Base-by-base conservation (phyloP, 2,113 vertebrate species). In the Mesitornis unicolor region DNA sequence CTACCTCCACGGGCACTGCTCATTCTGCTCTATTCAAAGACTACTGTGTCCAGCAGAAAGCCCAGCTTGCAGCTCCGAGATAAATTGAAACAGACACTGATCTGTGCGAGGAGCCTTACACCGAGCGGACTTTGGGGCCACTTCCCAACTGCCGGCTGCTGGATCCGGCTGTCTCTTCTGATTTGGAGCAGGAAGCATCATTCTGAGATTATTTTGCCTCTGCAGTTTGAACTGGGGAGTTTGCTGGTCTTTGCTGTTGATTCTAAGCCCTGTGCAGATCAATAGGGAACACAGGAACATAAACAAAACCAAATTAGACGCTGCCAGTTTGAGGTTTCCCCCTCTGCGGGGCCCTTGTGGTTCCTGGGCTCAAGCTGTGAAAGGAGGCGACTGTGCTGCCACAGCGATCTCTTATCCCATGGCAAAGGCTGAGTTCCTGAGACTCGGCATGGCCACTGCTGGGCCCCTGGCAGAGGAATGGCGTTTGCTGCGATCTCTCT, bases 301-400 rank as follows among this genome's bases (percentile, higher is more conserved):
- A 97, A 96, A 95, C 88, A 97, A 94, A 96, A 97, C 92, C 84
- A 80, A 96, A 92, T 92, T 94, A 96, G 87, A 96, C 24, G 2
- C 92, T 95, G 94, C 92, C 89, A 93, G 94, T 97, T 96, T 96
- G 97, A 97, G 93, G 95, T 93, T 96, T 95, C 73, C 81, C 94
- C 94, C 76, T 93, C 78, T 60, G 83, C 16, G 2, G 74, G 89
- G 96, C 95, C 94, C 91, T 96, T 93, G 96, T 87, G 95, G 95
- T 93, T 96, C 70, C n/a, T 86, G 85, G 78, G 94, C 87, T 96
- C 87, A 82, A 79, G 90, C 79, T 87, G 95, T 96, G 94, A 95
- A 94, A 94, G 90, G 64, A 96, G 90, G 65, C 1, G 4, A 94
- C 92, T 96, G 84, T 97, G 87, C 94, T 96, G 89, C 92, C 69